A percentile compares a stretch with the other conserved stretches of the same genome.
Conservation (phyloP, 2,797 vertebrate genomes). For the Liasis olivaceus region DNA sequence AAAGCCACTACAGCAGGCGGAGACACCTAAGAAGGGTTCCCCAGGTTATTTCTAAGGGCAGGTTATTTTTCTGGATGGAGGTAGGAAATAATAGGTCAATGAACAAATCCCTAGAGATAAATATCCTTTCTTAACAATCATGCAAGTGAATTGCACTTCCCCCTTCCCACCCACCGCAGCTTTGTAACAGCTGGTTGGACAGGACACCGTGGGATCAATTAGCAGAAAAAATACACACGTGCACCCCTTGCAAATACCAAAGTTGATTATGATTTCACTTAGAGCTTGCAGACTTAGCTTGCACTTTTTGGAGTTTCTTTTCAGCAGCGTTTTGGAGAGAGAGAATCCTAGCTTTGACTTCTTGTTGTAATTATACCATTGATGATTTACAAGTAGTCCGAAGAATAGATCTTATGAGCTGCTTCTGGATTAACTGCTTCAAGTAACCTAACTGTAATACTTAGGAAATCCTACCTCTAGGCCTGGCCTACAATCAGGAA, state of each 20-base stretch:
- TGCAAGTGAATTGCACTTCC: neutral
- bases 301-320: neutral
- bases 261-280: neutral
- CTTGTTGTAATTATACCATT: neutral
- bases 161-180: neutral
- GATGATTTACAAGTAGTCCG: neutral
- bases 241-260: neutral
- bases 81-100: neutral
- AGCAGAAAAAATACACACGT: neutral
- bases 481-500: neutral
- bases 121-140: neutral
- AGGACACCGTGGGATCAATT: neutral
- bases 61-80: neutral
- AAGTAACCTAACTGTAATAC: neutral
- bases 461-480: neutral
- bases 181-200: neutral
- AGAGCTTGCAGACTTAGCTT: neutral
- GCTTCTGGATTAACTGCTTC: neutral
- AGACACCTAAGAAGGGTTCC: neutral
- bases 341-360: neutral
- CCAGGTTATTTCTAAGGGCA: neutral
- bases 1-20: neutral
- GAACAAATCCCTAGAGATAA: neutral
- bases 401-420: neutral
- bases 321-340: neutral